Conservation (phyloP, 2,113 vertebrate species). For the Paedocypris sp. region DNA sequence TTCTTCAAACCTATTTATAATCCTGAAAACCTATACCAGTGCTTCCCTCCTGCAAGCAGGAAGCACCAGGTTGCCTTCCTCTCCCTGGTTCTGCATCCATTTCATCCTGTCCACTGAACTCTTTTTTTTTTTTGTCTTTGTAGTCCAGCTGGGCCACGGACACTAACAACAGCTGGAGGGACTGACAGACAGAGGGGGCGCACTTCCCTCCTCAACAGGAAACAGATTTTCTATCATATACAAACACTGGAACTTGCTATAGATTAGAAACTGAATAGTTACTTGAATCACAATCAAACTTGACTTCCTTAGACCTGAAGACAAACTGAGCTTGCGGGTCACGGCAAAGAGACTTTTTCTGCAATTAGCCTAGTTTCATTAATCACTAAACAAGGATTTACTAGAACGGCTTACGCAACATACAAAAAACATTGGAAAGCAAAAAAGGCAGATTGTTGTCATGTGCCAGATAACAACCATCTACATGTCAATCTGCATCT, state of each 20-base stretch:
- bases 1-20: constrained; percentile 25
- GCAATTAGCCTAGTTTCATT: background rate
- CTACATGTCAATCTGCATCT: too few relatives aligned
- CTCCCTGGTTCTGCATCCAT: background rate
- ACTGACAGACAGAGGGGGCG: background rate
- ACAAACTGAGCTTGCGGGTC: background rate
- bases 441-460: too few relatives aligned
- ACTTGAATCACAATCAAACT: background rate
- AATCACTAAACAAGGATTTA: background rate
- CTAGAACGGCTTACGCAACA: too few relatives aligned
- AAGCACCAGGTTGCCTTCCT: constrained; percentile 28
- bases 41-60: constrained; percentile 23
- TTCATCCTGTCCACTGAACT: constrained; percentile 25
- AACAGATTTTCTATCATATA: constrained; percentile 3
- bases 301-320: background rate
- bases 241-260: background rate
- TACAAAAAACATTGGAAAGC: too few relatives aligned
- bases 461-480: too few relatives aligned
- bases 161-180: constrained; percentile 39
- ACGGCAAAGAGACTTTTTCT: background rate
- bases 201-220: constrained; percentile 10
- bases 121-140: constrained; percentile 21
- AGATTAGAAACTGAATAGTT: background rate
- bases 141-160: constrained; percentile 28
- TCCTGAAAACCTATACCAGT: constrained; percentile 9